These are phyloP conservation scores for Polyommatus icarus DNA, from an alignment of 2,888 invertebrate species.

Conservation along the genomic window DNA sequence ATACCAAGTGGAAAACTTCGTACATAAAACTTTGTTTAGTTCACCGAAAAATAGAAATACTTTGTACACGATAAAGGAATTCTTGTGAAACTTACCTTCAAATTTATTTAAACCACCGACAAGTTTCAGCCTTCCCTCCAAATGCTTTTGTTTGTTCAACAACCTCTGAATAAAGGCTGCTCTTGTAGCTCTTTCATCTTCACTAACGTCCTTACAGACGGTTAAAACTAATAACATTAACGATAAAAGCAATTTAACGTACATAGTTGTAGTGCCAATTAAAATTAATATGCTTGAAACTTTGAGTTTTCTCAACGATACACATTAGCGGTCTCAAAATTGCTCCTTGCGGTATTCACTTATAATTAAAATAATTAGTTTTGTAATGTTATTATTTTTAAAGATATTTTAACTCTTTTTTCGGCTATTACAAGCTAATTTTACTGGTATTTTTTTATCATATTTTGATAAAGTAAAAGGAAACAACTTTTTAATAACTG, in stretches of 20 bases:
- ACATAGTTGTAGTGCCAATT: slow-evolving; percentile 5
- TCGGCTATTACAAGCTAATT: not conserved
- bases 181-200: slow-evolving; percentile 61
- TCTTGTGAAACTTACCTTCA: slow-evolving; percentile 82
- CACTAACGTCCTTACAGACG: slow-evolving; percentile 57
- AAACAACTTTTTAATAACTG: slow-evolving; percentile 5
- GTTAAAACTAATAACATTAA: slow-evolving; percentile 36
- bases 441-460: not conserved
- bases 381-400: not conserved
- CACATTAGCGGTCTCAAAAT: not conserved
- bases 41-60: not conserved
- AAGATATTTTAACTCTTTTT: not conserved
- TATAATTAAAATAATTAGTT: no score
- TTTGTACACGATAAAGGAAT: slow-evolving; percentile 6
- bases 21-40: slow-evolving; percentile 2
- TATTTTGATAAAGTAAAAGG: not conserved
- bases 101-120: slow-evolving; percentile 84
- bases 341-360: slow-evolving; percentile 9
- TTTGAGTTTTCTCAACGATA: not conserved
- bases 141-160: slow-evolving; percentile 84
- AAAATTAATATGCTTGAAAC: slow-evolving; percentile 3
- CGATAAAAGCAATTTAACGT: slow-evolving; percentile 34
- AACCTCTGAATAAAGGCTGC: slow-evolving; percentile 84
- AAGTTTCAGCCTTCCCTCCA: slow-evolving; percentile 87
- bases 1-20: not conserved